Conservation (phyloP, 2,888 invertebrate genomes). For the Ennomos quercinarius region DNA sequence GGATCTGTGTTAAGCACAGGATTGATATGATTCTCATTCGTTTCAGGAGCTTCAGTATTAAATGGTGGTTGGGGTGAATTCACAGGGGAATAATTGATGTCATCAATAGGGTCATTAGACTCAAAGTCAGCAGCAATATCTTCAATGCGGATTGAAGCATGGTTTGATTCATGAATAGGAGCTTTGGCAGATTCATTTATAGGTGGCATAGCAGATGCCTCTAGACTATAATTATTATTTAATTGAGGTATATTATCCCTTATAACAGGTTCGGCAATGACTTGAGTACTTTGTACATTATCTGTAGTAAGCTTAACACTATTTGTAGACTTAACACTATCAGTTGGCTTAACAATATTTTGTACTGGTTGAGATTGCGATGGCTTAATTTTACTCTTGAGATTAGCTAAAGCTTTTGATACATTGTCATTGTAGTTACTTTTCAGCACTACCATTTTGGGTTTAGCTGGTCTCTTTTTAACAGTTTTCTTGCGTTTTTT, state of each 20-base stretch:
- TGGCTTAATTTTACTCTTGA: conserved; percentile 57
- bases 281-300: conserved; percentile 19
- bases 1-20: conserved; percentile 57
- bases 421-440: conserved; percentile 72
- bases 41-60: conserved; percentile 29
- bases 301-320: conserved; percentile 9
- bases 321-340: conserved; percentile 18
- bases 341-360: conserved; percentile 21
- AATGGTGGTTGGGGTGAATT: conserved; percentile 56
- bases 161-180: conserved; percentile 45
- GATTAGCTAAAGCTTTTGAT: conserved; percentile 62
- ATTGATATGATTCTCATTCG: conserved; percentile 33
- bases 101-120: conserved; percentile 50
- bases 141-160: conserved; percentile 66
- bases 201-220: conserved; percentile 18
- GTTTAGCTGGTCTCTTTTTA: conserved; percentile 59
- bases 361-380: conserved; percentile 28
- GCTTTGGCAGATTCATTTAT: conserved; percentile 31
- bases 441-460: conserved; percentile 57
- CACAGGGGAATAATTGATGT: conserved; percentile 73
- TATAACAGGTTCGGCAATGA: not conserved
- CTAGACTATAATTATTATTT: conserved; percentile 14
- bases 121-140: conserved; percentile 75
- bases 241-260: conserved; percentile 11
- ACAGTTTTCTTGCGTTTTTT: conserved; percentile 67